Evolutionary conservation across 2,888 invertebrate species (phyloP), one percentile per base, ranked within the genome.

Genomic region (Rhingia rostrata): DNA sequence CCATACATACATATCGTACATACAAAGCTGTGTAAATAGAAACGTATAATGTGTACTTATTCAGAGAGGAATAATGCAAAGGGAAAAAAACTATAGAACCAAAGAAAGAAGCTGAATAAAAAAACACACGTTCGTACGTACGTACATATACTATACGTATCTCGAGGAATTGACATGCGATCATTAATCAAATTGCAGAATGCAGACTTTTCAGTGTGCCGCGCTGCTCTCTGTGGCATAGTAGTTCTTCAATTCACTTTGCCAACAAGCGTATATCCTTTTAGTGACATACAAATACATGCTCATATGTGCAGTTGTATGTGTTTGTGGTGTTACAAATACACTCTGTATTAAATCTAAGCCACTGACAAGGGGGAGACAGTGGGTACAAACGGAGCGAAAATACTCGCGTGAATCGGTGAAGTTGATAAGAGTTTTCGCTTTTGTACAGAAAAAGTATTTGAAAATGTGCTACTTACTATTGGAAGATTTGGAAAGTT

Each of bases 111-210:
- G 39, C 47, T 32, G 53, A 79, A 73, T 22, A 22, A 66, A 73
- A 74, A 72, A 73, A 70, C 63, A 66, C 69, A 80, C 84, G 64
- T 84, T 64, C 60, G 64, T 84, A 73, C 66, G 66, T 86, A 74
- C 54, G 67, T 82, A 84, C 79, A 79, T 82, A 12, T 60, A 56
- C 45, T 63, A 12, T 69, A 66, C 79, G 80, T 86, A 86, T 87
- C 86, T 87, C 73, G 88, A 88, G 88, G 90, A 90, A 91, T 91
- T 91, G 91, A 91, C 91, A 89, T 88, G 88, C 87, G 88, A 91
- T 91, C 91, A 91, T 91, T 91, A 91, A 91, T 91, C 91, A 91
- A 90, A 89, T 87, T 90, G 90, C 91, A 91, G 89, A 90, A 90
- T 90, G 91, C 91, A 89, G 89, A 89, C 89, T 88, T 89, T 89